Base-by-base conservation (phyloP, 2,888 invertebrate species). In the Thecocarcelia acutangulata region DNA sequence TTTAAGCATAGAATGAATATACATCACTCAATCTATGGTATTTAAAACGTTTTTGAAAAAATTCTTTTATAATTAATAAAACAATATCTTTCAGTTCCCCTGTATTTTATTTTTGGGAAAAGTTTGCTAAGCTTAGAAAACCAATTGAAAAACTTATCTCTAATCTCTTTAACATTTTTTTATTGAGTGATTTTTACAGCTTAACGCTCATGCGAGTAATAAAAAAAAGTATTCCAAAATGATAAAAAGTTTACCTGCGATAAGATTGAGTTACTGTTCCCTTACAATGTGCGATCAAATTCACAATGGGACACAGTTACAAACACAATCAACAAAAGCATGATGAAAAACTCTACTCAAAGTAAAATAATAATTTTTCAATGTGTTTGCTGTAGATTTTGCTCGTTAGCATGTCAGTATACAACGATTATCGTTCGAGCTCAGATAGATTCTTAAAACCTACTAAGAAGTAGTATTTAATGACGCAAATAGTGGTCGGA, bases 171-270 rank as follows among this genome's bases (percentile, higher is more conserved):
- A 4, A 77, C 21, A 58, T n/a, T n/a, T n/a, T 54, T 70, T 59
- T 75, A 78, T 78, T 82, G 82, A 78, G 82, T 82, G 78, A 66
- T 59, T 78, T 77, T 54, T 61, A 21, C 28, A 12, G 28, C 46
- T 46, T 48, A 28, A 78, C 73, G 19, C 42, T 15, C 40, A 15
- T 13, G n/a, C n/a, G n/a, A n/a, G n/a, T 24, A 63, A 17, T n/a
- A 64, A 50, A 54, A 64, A 8, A 8, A 46, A 5, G 15, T 42
- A 46, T 13, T 44, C 4, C 24, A 66, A 13, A 33, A 48, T 69
- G 33, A 61, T 61, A 56, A 68, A 68, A 40, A 46, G 56, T 69
- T 68, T 37, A 52, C 33, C 69, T 75, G 78, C 70, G 78, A 82
- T 78, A 75, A 78, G 64, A 64, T 63, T 59, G 72, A 79, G 72